Evolutionary conservation across 2,888 invertebrate genomes (phyloP).

Genomic region (Conomelus anceps): DNA sequence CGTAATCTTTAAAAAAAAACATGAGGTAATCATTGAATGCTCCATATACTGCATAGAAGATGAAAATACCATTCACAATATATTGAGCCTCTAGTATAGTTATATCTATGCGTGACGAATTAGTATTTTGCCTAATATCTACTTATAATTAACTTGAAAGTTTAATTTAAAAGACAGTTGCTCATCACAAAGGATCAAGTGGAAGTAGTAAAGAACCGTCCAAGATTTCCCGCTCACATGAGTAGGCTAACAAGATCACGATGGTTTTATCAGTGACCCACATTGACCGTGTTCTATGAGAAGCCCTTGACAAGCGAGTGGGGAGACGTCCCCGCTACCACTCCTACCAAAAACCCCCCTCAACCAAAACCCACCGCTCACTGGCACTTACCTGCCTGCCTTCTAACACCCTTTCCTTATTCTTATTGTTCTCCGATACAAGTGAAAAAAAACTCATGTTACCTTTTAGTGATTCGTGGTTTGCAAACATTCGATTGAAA

Average conservation of each 20-base stretch:
- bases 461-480: background rate
- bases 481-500: background rate
- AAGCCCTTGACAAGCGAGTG: background rate
- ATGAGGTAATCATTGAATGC: too few species aligned
- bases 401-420: background rate
- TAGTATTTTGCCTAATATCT: too few species aligned
- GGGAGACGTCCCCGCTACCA: too few species aligned
- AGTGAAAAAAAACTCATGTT: background rate
- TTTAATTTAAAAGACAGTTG: too few species aligned
- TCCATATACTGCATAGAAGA: too few species aligned
- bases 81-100: too few species aligned
- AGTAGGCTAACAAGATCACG: background rate
- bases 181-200: background rate
- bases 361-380: background rate
- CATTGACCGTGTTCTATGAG: background rate
- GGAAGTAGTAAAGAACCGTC: background rate
- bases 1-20: too few species aligned
- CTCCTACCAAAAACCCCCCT: background rate
- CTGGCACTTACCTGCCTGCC: background rate
- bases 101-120: too few species aligned
- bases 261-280: background rate
- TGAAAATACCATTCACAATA: too few species aligned
- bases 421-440: background rate
- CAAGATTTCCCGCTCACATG: background rate
- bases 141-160: too few species aligned